Percentiles rank a stretch among this genome's conserved stretches.
phyloP scores from a whole-genome alignment of 1,140 invertebrate genomes.

The Listronotus bonariensis region DNA sequence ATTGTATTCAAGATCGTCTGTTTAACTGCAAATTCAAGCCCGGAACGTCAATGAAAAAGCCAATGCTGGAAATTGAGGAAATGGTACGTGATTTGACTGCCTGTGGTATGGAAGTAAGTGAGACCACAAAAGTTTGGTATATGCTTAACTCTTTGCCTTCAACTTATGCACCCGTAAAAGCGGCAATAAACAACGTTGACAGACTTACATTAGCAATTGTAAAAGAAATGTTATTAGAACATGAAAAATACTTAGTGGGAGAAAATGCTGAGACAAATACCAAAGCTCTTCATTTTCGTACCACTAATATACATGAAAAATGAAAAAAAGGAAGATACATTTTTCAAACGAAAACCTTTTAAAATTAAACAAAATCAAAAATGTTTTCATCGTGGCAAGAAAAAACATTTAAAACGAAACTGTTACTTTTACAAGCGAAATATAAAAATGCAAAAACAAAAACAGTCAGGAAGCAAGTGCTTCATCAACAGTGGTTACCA shows the following conservation, averaged over 20 bases:
- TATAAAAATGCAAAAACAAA: conserved; percentile 8
- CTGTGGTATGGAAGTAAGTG: conserved; percentile 3
- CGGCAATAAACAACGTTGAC: background rate
- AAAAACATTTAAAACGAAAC: conserved; percentile 16
- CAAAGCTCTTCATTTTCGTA: no score
- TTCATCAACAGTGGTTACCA: background rate
- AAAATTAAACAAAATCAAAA: background rate
- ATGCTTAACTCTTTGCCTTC: background rate
- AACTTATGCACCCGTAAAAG: background rate
- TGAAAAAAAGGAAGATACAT: no score
- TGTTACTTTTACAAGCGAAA: conserved; percentile 29
- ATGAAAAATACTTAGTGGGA: no score
- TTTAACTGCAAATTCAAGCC: conserved; percentile 5
- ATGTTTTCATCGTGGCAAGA: conserved; percentile 27
- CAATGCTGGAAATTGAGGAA: background rate
- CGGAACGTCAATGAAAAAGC: background rate
- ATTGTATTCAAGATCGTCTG: background rate
- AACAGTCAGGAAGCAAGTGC: conserved; percentile 1
- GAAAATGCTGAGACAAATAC: no score
- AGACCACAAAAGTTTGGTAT: conserved; percentile 1
- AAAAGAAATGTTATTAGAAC: no score
- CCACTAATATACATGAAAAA: no score
- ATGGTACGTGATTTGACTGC: conserved; percentile 1
- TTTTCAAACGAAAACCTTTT: no score
- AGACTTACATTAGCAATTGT: background rate